Evolutionary conservation across 2,888 invertebrate genomes (phyloP).

Genomic region (Papilio protenor): DNA sequence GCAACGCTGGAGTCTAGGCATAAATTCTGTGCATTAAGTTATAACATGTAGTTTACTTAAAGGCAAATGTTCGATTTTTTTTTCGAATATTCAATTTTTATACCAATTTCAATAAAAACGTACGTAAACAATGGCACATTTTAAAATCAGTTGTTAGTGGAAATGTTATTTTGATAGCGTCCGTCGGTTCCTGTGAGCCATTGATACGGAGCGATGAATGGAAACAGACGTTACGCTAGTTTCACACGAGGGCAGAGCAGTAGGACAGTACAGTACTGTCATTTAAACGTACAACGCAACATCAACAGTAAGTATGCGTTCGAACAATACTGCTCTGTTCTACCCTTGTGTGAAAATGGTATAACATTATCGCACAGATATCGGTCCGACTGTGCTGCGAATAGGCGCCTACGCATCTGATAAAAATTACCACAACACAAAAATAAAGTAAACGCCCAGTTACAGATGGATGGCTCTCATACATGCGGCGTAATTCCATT

Average conservation of each 20-base stretch:
- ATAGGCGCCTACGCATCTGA: constrained; percentile 39
- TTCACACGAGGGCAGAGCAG: background rate
- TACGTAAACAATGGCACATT: constrained; percentile 5
- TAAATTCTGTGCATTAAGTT: too few relatives aligned
- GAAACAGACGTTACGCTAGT: constrained; percentile 15
- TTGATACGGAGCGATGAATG: constrained; percentile 41
- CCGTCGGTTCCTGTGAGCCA: constrained; percentile 35
- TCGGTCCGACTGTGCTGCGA: constrained; percentile 21
- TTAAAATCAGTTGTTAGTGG: constrained; percentile 31
- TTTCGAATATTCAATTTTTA: background rate
- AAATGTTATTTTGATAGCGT: constrained; percentile 26
- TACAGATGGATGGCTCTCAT: constrained; percentile 17
- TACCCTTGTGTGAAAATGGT: background rate
- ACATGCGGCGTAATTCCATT: constrained; percentile 17
- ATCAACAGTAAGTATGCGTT: background rate
- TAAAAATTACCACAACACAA: constrained; percentile 35
- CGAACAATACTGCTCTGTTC: background rate
- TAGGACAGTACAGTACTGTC: background rate
- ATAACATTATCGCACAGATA: constrained; percentile 19
- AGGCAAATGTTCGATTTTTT: background rate
- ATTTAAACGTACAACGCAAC: background rate
- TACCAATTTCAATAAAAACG: background rate
- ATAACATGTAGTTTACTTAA: background rate
- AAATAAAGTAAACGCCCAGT: constrained; percentile 37
- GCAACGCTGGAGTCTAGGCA: background rate